These are phyloP conservation scores for Dolichomitus sp. DNA, from an alignment of 2,888 invertebrate species.

Conservation along the genomic window DNA sequence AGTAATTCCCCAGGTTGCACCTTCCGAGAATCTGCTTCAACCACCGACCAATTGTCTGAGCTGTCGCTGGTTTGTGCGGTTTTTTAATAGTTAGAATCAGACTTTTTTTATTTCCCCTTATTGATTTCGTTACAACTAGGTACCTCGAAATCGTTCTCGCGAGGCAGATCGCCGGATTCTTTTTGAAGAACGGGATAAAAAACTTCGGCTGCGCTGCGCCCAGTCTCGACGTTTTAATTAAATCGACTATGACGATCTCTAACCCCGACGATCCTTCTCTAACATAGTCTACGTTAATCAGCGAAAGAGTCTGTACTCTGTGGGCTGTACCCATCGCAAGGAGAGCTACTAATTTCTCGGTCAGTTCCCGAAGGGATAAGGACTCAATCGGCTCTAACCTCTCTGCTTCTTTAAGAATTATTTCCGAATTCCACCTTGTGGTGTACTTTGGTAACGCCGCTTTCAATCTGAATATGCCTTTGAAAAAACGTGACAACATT, in stretches of 20 bases:
- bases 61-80: constrained; percentile 33
- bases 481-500: neutral
- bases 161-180: constrained; percentile 42
- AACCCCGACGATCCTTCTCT: neutral
- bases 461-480: neutral
- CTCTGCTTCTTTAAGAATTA: constrained; percentile 15
- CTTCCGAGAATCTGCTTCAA: constrained; percentile 21
- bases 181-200: constrained; percentile 29
- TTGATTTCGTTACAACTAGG: constrained; percentile 24
- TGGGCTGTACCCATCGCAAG: constrained; percentile 55
- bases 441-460: neutral
- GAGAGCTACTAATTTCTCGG: constrained; percentile 41
- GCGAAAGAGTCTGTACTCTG: constrained; percentile 52
- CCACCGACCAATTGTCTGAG: constrained; percentile 54
- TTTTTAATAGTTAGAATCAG: constrained; percentile 54
- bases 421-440: constrained; percentile 36
- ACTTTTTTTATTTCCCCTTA: constrained; percentile 28
- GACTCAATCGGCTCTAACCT: constrained; percentile 19
- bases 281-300: constrained; percentile 51
- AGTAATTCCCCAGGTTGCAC: constrained; percentile 26
- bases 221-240: constrained; percentile 27
- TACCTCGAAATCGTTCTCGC: constrained; percentile 38
- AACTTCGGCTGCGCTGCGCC: constrained; percentile 27
- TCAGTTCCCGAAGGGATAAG: constrained; percentile 34
- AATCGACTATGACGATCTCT: constrained; percentile 32